Percentiles rank a stretch among this genome's conserved stretches.
Evolutionary conservation across 2,113 vertebrate genomes (phyloP).

Genomic region (Junco hyemalis): DNA sequence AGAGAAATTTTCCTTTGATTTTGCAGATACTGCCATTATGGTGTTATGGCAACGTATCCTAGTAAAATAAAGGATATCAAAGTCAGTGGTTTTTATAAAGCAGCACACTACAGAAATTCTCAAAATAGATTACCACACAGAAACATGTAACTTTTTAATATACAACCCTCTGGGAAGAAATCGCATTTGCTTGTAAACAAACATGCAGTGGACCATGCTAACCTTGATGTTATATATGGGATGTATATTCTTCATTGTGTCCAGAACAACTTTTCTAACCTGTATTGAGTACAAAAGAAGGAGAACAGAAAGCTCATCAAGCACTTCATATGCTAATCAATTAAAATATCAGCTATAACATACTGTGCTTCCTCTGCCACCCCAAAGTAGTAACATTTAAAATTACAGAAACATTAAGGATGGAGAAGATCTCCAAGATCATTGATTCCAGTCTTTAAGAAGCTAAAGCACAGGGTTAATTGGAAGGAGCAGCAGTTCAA

Average conservation of each 20-base stretch:
- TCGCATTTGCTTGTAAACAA: not conserved
- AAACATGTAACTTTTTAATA: not conserved
- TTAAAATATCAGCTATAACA: not conserved
- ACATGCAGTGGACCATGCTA: not conserved
- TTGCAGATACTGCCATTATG: not conserved
- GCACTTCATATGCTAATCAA: not conserved
- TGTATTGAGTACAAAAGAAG: constrained; percentile 62
- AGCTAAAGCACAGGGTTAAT: not conserved
- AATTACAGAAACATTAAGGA: not conserved
- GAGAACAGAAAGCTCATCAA: not conserved
- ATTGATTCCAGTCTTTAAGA: not conserved
- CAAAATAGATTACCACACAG: not conserved
- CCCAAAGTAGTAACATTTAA: not conserved
- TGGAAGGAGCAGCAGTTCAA: not conserved
- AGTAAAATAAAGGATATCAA: not conserved
- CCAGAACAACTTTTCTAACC: constrained; percentile 95
- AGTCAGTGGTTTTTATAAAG: not conserved
- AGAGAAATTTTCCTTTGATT: not conserved
- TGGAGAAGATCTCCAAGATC: not conserved
- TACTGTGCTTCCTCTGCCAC: not conserved
- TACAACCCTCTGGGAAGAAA: not conserved
- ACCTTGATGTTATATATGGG: constrained; percentile 99
- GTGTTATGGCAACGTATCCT: not conserved
- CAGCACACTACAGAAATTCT: not conserved
- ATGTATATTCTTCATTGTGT: constrained; percentile 99